Conservation (phyloP, 2,888 invertebrate genomes). For the Eurytoma californica region DNA sequence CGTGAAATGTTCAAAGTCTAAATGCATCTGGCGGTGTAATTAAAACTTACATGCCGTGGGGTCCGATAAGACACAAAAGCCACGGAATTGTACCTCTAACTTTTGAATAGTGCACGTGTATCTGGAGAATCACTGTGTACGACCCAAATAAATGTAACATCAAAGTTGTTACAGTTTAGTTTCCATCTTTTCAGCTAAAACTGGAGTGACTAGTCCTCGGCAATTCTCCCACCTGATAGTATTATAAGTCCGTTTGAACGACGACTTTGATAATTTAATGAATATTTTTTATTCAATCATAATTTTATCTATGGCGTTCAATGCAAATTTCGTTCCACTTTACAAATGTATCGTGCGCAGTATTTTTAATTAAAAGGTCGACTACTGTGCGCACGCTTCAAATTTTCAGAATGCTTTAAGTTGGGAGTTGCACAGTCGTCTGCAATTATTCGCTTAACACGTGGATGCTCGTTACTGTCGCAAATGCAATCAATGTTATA, state of each 20-base stretch:
- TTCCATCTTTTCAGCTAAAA: background rate
- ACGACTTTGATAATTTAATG: background rate
- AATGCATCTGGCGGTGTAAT: background rate
- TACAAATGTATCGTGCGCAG: background rate
- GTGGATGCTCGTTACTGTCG: background rate
- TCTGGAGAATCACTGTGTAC: slow-evolving; percentile 26
- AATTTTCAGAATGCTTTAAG: too few relatives aligned
- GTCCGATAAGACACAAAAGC: slow-evolving; percentile 25
- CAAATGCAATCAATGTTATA: slow-evolving; percentile 23
- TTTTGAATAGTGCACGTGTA: slow-evolving; percentile 1
- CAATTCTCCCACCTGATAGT: background rate
- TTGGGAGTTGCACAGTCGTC: too few relatives aligned
- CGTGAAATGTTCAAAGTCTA: background rate
- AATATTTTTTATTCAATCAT: background rate
- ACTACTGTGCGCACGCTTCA: too few relatives aligned
- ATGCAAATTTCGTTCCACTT: background rate
- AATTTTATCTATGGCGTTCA: background rate
- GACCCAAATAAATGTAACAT: slow-evolving; percentile 35
- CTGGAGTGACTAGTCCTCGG: background rate
- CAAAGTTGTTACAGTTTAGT: background rate
- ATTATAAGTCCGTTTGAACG: background rate
- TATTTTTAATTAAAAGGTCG: too few relatives aligned
- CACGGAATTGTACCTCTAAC: background rate
- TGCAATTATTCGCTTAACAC: background rate
- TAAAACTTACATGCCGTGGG: slow-evolving; percentile 9